Conservation (phyloP, 2,797 vertebrate genomes). For the Ceryle rudis region DNA sequence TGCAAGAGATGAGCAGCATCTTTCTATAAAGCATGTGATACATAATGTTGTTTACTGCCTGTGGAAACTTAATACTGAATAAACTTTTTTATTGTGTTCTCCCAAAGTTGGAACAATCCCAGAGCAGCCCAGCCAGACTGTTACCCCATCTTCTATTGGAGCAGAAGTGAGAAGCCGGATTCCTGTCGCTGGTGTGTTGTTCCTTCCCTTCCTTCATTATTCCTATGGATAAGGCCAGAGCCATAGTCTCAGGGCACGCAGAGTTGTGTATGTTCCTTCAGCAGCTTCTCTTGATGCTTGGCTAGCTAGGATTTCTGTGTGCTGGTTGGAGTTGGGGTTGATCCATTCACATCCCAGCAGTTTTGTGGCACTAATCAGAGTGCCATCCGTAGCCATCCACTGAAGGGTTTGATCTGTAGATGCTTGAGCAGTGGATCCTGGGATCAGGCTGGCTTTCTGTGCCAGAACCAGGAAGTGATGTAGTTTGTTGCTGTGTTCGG, state of each 20-base stretch:
- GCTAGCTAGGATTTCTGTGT: background rate
- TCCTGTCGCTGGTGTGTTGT: constrained; percentile 68
- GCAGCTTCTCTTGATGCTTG: background rate
- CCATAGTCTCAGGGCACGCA: background rate
- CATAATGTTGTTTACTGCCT: background rate
- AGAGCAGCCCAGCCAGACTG: constrained; percentile 81
- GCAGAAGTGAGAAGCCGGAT: constrained; percentile 74
- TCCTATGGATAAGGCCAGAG: background rate
- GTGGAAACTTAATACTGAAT: background rate
- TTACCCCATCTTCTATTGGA: constrained; percentile 74
- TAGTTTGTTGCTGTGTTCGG: background rate
- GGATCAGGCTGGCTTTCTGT: background rate
- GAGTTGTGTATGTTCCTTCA: background rate
- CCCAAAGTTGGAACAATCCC: constrained; percentile 87
- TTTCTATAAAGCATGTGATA: background rate
- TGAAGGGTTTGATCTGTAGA: background rate
- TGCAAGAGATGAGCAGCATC: background rate
- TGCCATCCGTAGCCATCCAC: background rate
- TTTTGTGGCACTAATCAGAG: background rate
- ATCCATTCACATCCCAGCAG: background rate
- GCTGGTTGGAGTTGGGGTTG: background rate
- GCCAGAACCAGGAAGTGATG: background rate
- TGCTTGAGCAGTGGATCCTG: background rate
- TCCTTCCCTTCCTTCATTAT: background rate
- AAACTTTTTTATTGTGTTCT: background rate